Evolutionary conservation across 1,140 invertebrate genomes (phyloP).

Genomic region (Cyclina sinensis): DNA sequence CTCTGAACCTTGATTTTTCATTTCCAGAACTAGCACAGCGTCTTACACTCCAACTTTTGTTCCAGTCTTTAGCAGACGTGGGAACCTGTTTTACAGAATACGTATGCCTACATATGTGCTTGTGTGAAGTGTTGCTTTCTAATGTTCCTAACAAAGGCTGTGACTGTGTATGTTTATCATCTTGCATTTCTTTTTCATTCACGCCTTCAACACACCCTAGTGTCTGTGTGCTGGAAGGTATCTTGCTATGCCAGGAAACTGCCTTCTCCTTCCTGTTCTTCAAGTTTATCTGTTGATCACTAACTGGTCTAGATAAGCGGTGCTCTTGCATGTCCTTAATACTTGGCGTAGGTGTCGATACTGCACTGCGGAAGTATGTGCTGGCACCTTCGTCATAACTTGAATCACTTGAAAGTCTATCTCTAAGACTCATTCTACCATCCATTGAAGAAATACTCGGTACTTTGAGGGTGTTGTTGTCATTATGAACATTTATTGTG

Average conservation of each 20-base stretch:
- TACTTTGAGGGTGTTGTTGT: constrained; percentile 56
- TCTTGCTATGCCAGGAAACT: constrained; percentile 62
- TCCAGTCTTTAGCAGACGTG: constrained; percentile 26
- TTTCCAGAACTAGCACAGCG: constrained; percentile 59
- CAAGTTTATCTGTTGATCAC: constrained; percentile 57
- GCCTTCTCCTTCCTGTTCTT: constrained; percentile 54
- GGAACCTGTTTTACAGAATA: constrained; percentile 58
- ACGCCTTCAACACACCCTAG: constrained; percentile 50
- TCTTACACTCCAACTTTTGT: constrained; percentile 39
- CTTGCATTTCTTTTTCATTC: constrained; percentile 4
- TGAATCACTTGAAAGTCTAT: constrained; percentile 34
- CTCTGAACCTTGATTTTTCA: constrained; percentile 49
- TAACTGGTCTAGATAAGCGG: constrained; percentile 42
- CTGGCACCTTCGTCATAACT: neutral
- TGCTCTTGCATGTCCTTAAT: constrained; percentile 8
- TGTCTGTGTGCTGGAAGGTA: constrained; percentile 60
- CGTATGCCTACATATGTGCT: constrained; percentile 65
- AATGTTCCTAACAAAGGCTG: constrained; percentile 64
- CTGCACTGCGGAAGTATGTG: constrained; percentile 16
- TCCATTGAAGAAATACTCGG: constrained; percentile 56
- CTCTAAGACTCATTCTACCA: constrained; percentile 20
- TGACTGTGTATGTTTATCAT: constrained; percentile 58
- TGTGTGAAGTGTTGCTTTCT: constrained; percentile 37
- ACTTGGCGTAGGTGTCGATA: constrained; percentile 52
- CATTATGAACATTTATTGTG: constrained; percentile 46